Base-by-base conservation (phyloP, 23 tunicate genomes). In the Trididemnum miniatum region DNA sequence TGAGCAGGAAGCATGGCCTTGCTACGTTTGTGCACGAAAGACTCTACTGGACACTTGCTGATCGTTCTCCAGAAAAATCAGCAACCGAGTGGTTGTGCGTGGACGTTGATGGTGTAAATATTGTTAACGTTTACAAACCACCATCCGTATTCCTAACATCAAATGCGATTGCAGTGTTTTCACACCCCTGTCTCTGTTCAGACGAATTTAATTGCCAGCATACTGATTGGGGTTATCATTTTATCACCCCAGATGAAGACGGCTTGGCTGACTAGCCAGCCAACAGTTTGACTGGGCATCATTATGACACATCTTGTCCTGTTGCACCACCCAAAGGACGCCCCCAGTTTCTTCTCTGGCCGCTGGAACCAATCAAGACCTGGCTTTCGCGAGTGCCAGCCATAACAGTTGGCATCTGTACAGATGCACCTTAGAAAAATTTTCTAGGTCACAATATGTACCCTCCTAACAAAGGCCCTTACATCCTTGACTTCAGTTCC, bases 361-460 rank as follows among this genome's bases (percentile, higher is more conserved):
- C 65, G 66, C 27, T 37, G 80, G 80, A 75, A 75, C 80, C 3
- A 75, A 75, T 40, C 65, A 66, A 38, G 80, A 75, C 27, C 65
- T 75, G 80, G 80, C 80, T 18, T 37, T 75, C 31, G 67, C 66
- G 65, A 75, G 80, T 25, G 63, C 63, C 2, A 34, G 67, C 80
- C 63, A 22, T n/a, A 25, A 37, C 37, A 75, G 80, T 66, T 40
- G 27, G 80, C 62, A 37, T 20, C 25, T 40, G 28, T 5, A 75
- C 26, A 75, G 65, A 20, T 30, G 65, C 2, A 29, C 26, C 15
- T 40, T 75, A 37, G 80, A 40, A 25, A 75, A 75, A 66, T 75
- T 75, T 40, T 30, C 80, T 15, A 38, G 66, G 67, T 38, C 80
- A 22, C 49, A 71, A 71, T 49, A 27, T 31, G 15, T 7, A 30